Conservation (phyloP, 2,797 vertebrate genomes). For the Podargus strigoides region DNA sequence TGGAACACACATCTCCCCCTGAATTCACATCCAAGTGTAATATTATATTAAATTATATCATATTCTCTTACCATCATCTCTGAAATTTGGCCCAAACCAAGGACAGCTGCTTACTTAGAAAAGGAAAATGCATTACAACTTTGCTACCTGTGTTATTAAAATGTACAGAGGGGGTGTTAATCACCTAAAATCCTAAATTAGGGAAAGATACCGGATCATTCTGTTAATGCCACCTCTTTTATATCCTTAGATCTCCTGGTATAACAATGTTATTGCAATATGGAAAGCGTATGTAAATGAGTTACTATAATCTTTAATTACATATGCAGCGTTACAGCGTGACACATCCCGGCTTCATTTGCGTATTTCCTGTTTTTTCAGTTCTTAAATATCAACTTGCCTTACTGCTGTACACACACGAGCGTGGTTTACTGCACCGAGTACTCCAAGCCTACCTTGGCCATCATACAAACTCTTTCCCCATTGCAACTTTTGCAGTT, state of each 20-base stretch:
- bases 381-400: neutral
- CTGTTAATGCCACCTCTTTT: neutral
- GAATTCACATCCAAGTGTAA: neutral
- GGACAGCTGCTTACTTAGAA: neutral
- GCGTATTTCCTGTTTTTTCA: neutral
- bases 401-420: neutral
- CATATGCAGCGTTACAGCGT: neutral
- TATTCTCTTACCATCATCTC: neutral
- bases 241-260: neutral
- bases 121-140: neutral
- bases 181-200: neutral
- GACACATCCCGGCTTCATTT: neutral
- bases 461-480: neutral
- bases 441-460: neutral
- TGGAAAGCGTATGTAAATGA: neutral
- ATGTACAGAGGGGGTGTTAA: neutral
- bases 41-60: neutral
- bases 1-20: neutral
- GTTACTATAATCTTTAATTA: neutral
- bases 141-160: neutral
- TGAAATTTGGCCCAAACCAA: neutral
- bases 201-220: neutral
- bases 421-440: neutral
- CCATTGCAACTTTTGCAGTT: rapidly evolving
- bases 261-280: neutral